These are phyloP conservation scores for Sprattus sprattus DNA, from an alignment of 2,113 vertebrate species.

Conservation along the genomic window DNA sequence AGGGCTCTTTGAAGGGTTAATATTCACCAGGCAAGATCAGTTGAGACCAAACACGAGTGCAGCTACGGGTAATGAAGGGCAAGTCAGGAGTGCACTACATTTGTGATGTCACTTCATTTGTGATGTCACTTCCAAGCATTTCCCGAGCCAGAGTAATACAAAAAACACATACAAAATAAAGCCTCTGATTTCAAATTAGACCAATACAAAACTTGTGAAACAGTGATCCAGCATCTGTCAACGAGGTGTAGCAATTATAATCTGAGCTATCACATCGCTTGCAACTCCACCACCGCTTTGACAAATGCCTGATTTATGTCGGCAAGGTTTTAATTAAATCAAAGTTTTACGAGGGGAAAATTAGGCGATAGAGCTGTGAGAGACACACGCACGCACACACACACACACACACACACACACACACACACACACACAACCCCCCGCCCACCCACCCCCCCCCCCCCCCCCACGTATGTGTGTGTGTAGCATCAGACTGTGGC, in stretches of 20 bases:
- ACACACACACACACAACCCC: too few relatives aligned
- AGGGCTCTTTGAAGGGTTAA: background rate
- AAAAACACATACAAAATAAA: background rate
- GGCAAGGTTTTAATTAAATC: background rate
- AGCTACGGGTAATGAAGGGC: background rate
- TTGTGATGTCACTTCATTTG: background rate
- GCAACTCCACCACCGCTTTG: background rate
- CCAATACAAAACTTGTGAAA: background rate
- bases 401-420: too few relatives aligned
- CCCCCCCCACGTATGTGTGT: background rate
- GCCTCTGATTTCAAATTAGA: background rate
- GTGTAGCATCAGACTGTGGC: background rate
- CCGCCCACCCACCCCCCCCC: too few relatives aligned
- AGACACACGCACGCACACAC: too few relatives aligned
- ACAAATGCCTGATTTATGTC: background rate
- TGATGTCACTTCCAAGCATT: background rate
- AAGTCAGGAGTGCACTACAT: background rate
- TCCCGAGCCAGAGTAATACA: background rate
- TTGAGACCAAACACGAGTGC: background rate
- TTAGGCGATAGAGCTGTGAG: background rate
- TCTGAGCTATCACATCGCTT: background rate
- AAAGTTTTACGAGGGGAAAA: conserved; percentile 3
- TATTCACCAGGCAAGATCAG: background rate
- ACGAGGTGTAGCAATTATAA: background rate
- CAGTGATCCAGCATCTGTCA: background rate